phyloP scores from a whole-genome alignment of 1,140 invertebrate genomes.

The Rhagoletis zephyria region DNA sequence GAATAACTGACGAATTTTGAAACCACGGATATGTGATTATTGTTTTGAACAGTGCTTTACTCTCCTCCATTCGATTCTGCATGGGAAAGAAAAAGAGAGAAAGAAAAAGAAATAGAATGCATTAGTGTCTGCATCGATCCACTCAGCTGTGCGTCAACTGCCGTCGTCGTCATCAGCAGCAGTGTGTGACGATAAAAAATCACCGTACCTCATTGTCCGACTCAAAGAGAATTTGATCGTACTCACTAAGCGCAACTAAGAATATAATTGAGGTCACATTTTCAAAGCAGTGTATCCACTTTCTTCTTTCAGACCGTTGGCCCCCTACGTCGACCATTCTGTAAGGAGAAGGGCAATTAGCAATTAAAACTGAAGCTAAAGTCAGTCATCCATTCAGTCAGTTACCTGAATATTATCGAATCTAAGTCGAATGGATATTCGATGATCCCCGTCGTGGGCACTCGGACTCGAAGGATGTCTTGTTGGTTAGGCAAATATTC shows the following conservation, averaged over 20 bases:
- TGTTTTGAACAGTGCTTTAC: background rate
- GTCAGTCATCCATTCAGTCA: no score
- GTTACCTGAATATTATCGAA: no score
- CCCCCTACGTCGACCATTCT: constrained; percentile 48
- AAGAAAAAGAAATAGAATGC: no score
- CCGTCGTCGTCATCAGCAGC: no score
- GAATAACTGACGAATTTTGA: constrained; percentile 83
- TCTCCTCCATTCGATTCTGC: constrained; percentile 36
- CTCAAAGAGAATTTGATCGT: constrained; percentile 44
- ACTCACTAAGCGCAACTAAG: constrained; percentile 42
- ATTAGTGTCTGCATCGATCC: no score
- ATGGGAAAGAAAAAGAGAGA: no score
- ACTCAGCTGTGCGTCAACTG: no score
- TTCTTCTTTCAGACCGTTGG: constrained; percentile 51
- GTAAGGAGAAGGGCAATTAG: no score
- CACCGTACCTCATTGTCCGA: background rate
- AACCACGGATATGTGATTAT: background rate
- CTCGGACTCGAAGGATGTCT: constrained; percentile 32
- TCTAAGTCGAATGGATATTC: constrained; percentile 43
- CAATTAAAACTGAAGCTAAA: no score
- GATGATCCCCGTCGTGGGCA: constrained; percentile 20
- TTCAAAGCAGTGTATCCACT: constrained; percentile 53
- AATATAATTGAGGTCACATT: constrained; percentile 47
- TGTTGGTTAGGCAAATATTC: constrained; percentile 41
- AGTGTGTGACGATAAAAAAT: no score